phyloP scores from a whole-genome alignment of 2,797 vertebrate species.

The Oophaga sylvatica region DNA sequence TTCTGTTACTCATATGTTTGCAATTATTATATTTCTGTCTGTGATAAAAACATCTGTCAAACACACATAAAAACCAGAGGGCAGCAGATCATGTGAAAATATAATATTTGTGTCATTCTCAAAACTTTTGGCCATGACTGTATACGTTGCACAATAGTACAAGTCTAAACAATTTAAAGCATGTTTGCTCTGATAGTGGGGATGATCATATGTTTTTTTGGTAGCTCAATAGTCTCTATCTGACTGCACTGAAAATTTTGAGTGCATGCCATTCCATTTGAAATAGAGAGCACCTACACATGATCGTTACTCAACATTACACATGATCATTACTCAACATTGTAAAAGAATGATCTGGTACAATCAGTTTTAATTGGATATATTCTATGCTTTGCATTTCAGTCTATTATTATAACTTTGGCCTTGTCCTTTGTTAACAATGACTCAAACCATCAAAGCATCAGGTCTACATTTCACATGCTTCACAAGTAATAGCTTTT shows the following conservation, averaged over 20 bases:
- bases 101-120: too few relatives aligned
- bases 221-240: too few relatives aligned
- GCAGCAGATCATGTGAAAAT: too few relatives aligned
- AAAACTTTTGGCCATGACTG: too few relatives aligned
- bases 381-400: constrained; percentile 21
- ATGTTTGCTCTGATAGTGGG: background rate
- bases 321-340: background rate
- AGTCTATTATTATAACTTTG: constrained; percentile 15
- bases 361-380: constrained; percentile 1
- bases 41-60: too few relatives aligned
- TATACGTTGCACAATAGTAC: background rate
- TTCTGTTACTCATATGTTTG: too few relatives aligned
- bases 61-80: too few relatives aligned
- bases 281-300: background rate
- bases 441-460: constrained; percentile 36
- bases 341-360: background rate
- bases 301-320: background rate
- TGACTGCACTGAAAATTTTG: background rate
- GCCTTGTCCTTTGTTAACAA: constrained; percentile 36
- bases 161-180: background rate
- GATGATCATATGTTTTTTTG: background rate
- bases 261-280: background rate
- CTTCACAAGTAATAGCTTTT: constrained; percentile 50
- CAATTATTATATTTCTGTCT: too few relatives aligned
- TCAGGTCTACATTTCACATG: constrained; percentile 31